Evolutionary conservation across 2,113 vertebrate species (phyloP).

Genomic region (Collichthys lucidus): DNA sequence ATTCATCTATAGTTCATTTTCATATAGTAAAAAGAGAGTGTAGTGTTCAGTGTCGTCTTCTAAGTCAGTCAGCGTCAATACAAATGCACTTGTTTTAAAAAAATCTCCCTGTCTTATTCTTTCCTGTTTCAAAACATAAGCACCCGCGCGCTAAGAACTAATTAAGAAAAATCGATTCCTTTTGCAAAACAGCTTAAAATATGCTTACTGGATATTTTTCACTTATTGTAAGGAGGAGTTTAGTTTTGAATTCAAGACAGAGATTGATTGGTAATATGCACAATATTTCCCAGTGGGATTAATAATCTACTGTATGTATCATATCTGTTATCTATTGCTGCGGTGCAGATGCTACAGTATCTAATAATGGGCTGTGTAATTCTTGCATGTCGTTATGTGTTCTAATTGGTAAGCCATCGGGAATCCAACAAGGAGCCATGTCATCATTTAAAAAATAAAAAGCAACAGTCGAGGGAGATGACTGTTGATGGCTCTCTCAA

Average conservation of each 20-base stretch:
- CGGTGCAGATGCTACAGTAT: not conserved
- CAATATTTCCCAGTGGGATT: not conserved
- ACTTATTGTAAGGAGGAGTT: not conserved
- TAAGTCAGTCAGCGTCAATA: not conserved
- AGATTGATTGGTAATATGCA: not conserved
- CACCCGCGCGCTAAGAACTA: not conserved
- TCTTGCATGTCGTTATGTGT: not conserved
- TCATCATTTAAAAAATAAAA: slow-evolving; percentile 35
- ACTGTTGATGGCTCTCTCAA: slow-evolving; percentile 38
- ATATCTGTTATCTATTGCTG: not conserved
- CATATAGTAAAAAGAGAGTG: not conserved
- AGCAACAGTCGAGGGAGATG: slow-evolving; percentile 31
- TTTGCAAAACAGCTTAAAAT: not conserved
- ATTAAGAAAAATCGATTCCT: not conserved
- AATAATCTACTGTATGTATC: not conserved
- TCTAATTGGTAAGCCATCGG: slow-evolving; percentile 30
- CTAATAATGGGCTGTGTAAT: slow-evolving; percentile 2
- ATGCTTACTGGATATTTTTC: no score
- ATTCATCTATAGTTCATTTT: not conserved
- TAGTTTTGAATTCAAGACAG: not conserved
- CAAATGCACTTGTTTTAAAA: not conserved
- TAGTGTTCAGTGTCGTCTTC: no score
- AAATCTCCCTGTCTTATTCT: not conserved
- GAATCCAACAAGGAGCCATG: slow-evolving; percentile 14
- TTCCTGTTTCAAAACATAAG: not conserved